A percentile compares a stretch with the other conserved stretches of the same genome.
Conservation (phyloP, 2,113 vertebrate species). For the Pristiophorus japonicus region DNA sequence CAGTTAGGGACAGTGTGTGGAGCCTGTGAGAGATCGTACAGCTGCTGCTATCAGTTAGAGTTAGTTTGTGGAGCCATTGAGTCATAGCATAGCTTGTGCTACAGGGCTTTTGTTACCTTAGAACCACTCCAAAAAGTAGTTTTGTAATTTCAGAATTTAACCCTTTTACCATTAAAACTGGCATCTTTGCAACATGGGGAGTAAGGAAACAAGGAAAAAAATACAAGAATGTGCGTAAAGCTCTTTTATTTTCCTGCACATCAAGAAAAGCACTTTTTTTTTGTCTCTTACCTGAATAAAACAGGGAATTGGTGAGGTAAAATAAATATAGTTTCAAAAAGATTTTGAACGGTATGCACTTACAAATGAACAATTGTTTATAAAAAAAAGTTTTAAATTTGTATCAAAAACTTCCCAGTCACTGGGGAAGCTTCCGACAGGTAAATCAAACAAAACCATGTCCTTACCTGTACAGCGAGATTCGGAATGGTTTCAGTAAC, state of each 20-base stretch:
- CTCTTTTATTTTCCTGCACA: not conserved
- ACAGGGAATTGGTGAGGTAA: not conserved
- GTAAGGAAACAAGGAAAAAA: not conserved
- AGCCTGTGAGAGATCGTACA: not conserved
- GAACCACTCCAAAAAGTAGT: not conserved
- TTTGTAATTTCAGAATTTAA: not conserved
- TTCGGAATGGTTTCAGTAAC: not conserved
- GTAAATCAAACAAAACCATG: not conserved
- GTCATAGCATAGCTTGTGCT: not conserved
- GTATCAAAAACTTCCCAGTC: not conserved
- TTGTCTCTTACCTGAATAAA: not conserved
- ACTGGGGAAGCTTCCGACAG: not conserved
- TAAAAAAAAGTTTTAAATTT: not conserved
- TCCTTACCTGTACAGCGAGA: not conserved
- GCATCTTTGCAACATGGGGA: not conserved
- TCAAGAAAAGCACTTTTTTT: too few species aligned
- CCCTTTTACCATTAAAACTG: not conserved
- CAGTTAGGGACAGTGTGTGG: not conserved
- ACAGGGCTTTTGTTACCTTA: not conserved
- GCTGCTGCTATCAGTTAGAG: conserved; percentile 26
- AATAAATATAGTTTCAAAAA: not conserved
- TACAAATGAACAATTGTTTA: not conserved
- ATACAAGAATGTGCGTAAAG: not conserved
- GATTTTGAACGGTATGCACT: not conserved
- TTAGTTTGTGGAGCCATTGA: not conserved